Evolutionary conservation across 2,888 invertebrate genomes (phyloP), one percentile per base, ranked within the genome.

Genomic region (Griposia aprilina): DNA sequence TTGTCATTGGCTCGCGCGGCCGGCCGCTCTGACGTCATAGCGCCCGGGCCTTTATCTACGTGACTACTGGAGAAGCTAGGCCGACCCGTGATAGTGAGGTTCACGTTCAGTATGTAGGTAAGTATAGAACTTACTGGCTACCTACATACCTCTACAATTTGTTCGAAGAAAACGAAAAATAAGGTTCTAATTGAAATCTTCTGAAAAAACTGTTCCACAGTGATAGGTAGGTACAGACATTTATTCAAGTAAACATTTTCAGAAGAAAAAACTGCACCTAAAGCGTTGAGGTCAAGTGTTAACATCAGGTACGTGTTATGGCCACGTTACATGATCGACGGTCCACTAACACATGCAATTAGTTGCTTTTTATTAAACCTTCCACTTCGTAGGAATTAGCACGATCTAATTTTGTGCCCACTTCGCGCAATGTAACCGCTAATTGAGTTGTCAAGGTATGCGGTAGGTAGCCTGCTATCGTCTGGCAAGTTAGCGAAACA

Each of bases 11-110:
- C 90, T 91, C 92, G 83, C 90, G 85, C 81, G 75, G 91, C 94
- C 91, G 96, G 89, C 95, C 96, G 92, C 94, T 95, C 91, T 96
- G 96, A 97, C 96, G 96, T 97, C 96, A 96, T 90, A 82, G 90
- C 93, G 92, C 92, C 90, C 91, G 92, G 92, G 88, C 87, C 86
- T 87, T 92, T 94, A 93, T 93, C 93, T 91, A 78, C 90, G 90
- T 92, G 90, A 92, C 90, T 92, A 92, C 93, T 88, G 90, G 89
- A 89, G 90, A 88, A 86, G 84, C 88, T 84, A 87, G 84, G 79
- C 84, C 90, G 91, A 90, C 90, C 90, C 85, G 87, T 86, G 88
- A 86, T 89, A 87, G 84, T 82, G 78, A 81, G 83, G 88, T 86
- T 88, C 87, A 89, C 75, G 78, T 82, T 80, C 72, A 78, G 73